Evolutionary conservation across 2,888 invertebrate species (phyloP).

Genomic region (Ctena decussata): DNA sequence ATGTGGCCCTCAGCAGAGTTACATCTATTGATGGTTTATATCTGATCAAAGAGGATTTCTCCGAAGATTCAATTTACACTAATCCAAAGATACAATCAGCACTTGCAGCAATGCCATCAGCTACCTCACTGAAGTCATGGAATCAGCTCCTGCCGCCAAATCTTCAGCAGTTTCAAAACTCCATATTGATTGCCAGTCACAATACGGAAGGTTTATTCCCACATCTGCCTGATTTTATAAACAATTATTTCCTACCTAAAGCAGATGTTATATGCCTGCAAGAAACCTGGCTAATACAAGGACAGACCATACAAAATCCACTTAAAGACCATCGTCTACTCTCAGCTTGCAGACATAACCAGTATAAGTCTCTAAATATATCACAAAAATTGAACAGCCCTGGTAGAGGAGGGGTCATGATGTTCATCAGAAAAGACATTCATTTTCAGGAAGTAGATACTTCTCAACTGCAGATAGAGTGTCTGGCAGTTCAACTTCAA

Average conservation of each 20-base stretch:
- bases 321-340: background rate
- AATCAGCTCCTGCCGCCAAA: background rate
- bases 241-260: background rate
- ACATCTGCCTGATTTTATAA: slow-evolving; percentile 7
- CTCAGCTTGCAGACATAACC: background rate
- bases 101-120: background rate
- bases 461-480: background rate
- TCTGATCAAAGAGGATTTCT: background rate
- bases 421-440: background rate
- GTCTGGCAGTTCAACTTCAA: background rate
- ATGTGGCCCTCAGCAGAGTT: slow-evolving; percentile 29
- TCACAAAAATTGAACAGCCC: no score
- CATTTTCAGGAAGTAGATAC: background rate
- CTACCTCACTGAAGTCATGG: slow-evolving; percentile 1
- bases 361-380: no score
- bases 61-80: background rate
- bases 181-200: slow-evolving; percentile 4
- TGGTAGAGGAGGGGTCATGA: background rate
- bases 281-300: background rate
- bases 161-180: background rate
- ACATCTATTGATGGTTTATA: slow-evolving; percentile 14
- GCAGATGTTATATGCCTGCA: slow-evolving; percentile 2
- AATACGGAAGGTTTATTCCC: slow-evolving; percentile 20
- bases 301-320: background rate
- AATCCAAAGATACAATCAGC: background rate